A percentile compares a stretch with the other conserved stretches of the same genome.
phyloP scores from a whole-genome alignment of 1,140 invertebrate genomes.

The Lepidurus packardi region DNA sequence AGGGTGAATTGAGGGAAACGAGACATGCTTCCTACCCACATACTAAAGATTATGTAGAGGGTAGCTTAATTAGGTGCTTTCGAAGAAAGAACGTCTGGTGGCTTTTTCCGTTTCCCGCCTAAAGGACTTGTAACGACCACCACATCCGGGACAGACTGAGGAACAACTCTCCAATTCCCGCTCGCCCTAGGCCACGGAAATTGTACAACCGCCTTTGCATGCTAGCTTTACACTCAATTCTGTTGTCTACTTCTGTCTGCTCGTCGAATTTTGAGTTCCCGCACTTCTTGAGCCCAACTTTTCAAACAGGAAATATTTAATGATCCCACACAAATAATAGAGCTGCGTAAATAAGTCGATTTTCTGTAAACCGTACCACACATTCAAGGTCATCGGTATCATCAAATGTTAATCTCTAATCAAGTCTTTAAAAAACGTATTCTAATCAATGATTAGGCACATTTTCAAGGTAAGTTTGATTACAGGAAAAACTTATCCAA shows the following conservation, averaged over 20 bases:
- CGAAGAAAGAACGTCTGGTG: slow-evolving; percentile 3
- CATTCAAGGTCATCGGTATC: no score
- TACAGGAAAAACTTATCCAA: no score
- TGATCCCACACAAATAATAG: no score
- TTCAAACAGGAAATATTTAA: no score
- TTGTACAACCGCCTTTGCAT: not conserved
- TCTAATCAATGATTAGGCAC: no score
- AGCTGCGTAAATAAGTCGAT: no score
- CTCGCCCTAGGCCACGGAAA: slow-evolving; percentile 1
- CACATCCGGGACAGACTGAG: not conserved
- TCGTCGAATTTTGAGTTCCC: not conserved
- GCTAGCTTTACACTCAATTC: not conserved
- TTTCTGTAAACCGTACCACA: no score
- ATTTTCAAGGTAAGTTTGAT: no score
- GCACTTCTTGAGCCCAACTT: no score
- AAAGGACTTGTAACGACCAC: slow-evolving; percentile 13
- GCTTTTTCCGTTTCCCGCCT: slow-evolving; percentile 13
- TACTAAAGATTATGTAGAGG: not conserved
- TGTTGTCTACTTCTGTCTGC: not conserved
- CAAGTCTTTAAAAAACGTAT: no score
- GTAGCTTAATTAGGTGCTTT: not conserved
- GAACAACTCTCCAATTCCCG: slow-evolving; percentile 1
- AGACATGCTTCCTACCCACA: not conserved
- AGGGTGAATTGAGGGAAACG: not conserved
- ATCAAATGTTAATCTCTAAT: no score